Conservation (phyloP, 2,797 vertebrate genomes). For the Aotus griseimembra region DNA sequence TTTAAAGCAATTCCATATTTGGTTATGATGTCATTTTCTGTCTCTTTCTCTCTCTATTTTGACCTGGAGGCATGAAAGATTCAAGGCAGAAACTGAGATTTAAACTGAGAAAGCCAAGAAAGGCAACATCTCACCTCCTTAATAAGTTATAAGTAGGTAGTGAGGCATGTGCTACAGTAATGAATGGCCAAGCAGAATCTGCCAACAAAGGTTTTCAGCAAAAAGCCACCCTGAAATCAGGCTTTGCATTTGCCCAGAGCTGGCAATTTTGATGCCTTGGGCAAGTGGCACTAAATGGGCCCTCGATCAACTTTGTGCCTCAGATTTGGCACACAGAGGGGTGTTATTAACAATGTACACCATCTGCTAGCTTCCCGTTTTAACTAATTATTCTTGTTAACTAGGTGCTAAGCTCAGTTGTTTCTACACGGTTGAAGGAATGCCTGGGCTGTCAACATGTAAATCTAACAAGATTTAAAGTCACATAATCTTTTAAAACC, state of each 20-base stretch:
- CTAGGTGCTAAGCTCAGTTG: conserved; percentile 74
- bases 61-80: neutral
- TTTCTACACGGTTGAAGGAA: conserved; percentile 50
- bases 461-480: conserved; percentile 63
- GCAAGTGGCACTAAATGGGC: conserved; percentile 41
- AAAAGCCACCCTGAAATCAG: neutral
- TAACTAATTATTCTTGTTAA: conserved; percentile 78
- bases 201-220: neutral
- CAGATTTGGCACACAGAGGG: conserved; percentile 58
- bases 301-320: conserved; percentile 58
- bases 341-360: conserved; percentile 67
- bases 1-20: neutral
- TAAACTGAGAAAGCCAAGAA: conserved; percentile 43
- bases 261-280: conserved; percentile 49
- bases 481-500: conserved; percentile 40
- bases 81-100: conserved; percentile 43
- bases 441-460: conserved; percentile 39
- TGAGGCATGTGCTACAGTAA: neutral
- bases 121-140: neutral
- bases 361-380: conserved; percentile 75
- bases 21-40: neutral
- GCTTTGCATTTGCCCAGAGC: conserved; percentile 34
- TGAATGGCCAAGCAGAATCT: neutral
- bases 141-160: neutral
- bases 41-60: neutral